phyloP scores from a whole-genome alignment of 2,797 vertebrate species.

The Myotis myotis region DNA sequence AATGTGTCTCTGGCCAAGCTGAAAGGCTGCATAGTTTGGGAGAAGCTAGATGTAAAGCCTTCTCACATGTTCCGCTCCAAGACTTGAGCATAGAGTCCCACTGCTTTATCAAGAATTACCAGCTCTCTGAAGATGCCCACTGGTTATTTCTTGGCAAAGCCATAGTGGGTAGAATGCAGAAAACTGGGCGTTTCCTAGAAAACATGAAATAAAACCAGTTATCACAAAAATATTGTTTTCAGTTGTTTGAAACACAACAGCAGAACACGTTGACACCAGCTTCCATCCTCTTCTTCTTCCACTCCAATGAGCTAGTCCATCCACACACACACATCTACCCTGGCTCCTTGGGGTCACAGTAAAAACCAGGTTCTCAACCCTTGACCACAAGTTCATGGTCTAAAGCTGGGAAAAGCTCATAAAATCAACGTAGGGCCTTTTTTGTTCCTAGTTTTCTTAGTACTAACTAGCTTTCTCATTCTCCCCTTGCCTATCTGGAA shows the following conservation, averaged over 20 bases:
- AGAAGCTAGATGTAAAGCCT: not conserved
- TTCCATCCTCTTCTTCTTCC: not conserved
- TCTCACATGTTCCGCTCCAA: not conserved
- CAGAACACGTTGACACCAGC: not conserved
- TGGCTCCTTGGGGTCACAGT: not conserved
- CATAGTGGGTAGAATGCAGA: not conserved
- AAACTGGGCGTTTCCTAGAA: not conserved
- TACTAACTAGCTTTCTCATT: not conserved
- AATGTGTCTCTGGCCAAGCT: not conserved
- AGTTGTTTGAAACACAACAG: not conserved
- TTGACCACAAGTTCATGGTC: not conserved
- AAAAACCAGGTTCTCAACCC: not conserved
- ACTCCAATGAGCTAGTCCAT: not conserved
- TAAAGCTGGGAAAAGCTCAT: not conserved
- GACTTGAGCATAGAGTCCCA: not conserved
- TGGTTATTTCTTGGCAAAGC: conserved; percentile 34
- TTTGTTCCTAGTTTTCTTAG: not conserved
- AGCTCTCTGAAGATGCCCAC: not conserved
- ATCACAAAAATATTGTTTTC: not conserved
- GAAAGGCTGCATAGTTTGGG: not conserved
- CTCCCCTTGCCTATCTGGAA: not conserved
- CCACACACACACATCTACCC: not conserved
- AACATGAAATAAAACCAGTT: not conserved
- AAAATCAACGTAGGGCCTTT: not conserved
- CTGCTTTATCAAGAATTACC: not conserved